phyloP scores from a whole-genome alignment of 2,888 invertebrate species.

The Lasius fuliginosus region DNA sequence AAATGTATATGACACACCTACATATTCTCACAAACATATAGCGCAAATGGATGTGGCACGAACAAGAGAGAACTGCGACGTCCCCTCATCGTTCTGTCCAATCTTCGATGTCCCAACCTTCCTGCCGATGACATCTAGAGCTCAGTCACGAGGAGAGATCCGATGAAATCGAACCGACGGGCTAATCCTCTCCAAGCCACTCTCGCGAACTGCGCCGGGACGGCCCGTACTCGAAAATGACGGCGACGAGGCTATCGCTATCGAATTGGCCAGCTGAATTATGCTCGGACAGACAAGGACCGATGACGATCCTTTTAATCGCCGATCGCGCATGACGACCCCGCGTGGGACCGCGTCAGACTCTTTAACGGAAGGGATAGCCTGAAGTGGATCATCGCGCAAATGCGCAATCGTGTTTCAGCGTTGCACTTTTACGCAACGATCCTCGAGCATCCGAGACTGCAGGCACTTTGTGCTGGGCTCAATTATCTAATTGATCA shows the following conservation, averaged over 20 bases:
- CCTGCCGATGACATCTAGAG: constrained; percentile 72
- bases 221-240: constrained; percentile 65
- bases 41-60: constrained; percentile 24
- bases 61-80: constrained; percentile 31
- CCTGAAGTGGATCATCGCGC: constrained; percentile 72
- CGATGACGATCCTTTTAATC: constrained; percentile 50
- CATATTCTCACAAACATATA: neutral
- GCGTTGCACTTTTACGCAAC: constrained; percentile 65
- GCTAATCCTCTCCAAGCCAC: constrained; percentile 71
- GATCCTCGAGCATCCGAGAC: constrained; percentile 67
- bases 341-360: constrained; percentile 63
- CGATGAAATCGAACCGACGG: constrained; percentile 74
- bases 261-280: constrained; percentile 69
- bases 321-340: constrained; percentile 43
- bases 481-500: constrained; percentile 73
- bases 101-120: constrained; percentile 48
- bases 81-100: constrained; percentile 33
- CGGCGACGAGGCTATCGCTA: constrained; percentile 48
- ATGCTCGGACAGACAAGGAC: constrained; percentile 36
- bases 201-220: constrained; percentile 53
- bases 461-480: constrained; percentile 55
- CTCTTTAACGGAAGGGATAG: constrained; percentile 63
- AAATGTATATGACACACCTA: constrained; percentile 25
- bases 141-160: constrained; percentile 53
- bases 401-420: constrained; percentile 80